A percentile compares a stretch with the other conserved stretches of the same genome.
phyloP scores from a whole-genome alignment of 2,797 vertebrate genomes.

The Gobionotothen gibberifrons region DNA sequence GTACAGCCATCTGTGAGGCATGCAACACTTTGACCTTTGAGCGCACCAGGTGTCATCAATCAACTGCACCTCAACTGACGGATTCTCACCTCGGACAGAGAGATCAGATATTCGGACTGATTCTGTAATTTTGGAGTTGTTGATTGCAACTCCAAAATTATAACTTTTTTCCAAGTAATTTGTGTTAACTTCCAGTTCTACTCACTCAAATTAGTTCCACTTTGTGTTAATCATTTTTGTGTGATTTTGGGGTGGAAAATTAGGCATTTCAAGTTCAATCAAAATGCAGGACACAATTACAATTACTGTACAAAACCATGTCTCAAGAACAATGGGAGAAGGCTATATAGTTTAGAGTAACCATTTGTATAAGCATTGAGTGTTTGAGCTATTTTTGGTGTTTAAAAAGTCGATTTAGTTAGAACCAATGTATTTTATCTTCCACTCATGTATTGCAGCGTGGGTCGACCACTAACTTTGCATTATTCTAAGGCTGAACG shows the following conservation, averaged over 20 bases:
- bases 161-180: background rate
- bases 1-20: slow-evolving; percentile 31
- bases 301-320: too few relatives aligned
- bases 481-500: background rate
- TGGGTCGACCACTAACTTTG: background rate
- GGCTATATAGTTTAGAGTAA: background rate
- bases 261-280: too few relatives aligned
- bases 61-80: slow-evolving; percentile 16
- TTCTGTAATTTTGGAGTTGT: too few relatives aligned
- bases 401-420: background rate
- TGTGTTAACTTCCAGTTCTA: too few relatives aligned
- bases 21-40: slow-evolving; percentile 65
- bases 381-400: background rate
- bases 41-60: slow-evolving; percentile 37
- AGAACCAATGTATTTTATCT: background rate
- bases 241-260: too few relatives aligned
- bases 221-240: too few relatives aligned
- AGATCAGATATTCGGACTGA: background rate
- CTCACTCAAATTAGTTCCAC: too few relatives aligned
- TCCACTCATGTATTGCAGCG: background rate
- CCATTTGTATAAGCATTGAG: background rate
- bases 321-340: background rate
- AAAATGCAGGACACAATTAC: too few relatives aligned
- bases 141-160: background rate
- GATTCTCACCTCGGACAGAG: slow-evolving; percentile 14